Evolutionary conservation across 2,888 invertebrate species (phyloP).

Genomic region (Thalpophila matura): DNA sequence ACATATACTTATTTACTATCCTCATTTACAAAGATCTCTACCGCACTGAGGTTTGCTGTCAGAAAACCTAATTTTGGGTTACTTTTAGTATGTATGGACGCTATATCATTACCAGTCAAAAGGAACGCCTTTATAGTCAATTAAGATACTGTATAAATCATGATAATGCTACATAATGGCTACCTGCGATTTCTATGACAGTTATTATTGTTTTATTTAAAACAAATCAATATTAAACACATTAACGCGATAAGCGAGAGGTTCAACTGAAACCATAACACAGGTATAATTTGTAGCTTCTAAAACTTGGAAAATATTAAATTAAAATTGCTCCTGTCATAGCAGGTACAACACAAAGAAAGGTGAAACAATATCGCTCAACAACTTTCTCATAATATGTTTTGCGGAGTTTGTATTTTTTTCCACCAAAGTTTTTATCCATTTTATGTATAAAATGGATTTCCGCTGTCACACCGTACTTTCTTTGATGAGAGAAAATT

Average conservation of each 20-base stretch:
- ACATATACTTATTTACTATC: too few relatives aligned
- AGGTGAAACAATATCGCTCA: slow-evolving; percentile 53
- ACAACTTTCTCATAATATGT: slow-evolving; percentile 63
- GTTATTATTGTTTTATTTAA: neutral
- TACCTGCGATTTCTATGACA: neutral
- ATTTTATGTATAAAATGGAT: slow-evolving; percentile 75
- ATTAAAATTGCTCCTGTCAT: slow-evolving; percentile 29
- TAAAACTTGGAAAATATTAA: slow-evolving; percentile 12
- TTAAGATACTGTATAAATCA: neutral
- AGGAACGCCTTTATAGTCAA: too few relatives aligned
- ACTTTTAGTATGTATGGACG: too few relatives aligned
- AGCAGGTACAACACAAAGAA: slow-evolving; percentile 33
- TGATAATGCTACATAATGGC: slow-evolving; percentile 1
- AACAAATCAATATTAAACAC: neutral
- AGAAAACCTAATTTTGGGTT: too few relatives aligned
- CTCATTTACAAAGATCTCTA: too few relatives aligned
- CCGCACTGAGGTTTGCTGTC: too few relatives aligned
- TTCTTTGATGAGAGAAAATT: slow-evolving; percentile 74
- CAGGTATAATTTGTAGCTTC: neutral
- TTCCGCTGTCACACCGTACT: slow-evolving; percentile 72
- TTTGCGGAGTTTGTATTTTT: slow-evolving; percentile 63
- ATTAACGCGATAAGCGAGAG: neutral
- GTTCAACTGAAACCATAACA: neutral
- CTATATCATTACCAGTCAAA: too few relatives aligned
- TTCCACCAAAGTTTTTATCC: slow-evolving; percentile 69